Evolutionary conservation across 2,888 invertebrate genomes (phyloP).

Genomic region (Schizotus pectinicornis): DNA sequence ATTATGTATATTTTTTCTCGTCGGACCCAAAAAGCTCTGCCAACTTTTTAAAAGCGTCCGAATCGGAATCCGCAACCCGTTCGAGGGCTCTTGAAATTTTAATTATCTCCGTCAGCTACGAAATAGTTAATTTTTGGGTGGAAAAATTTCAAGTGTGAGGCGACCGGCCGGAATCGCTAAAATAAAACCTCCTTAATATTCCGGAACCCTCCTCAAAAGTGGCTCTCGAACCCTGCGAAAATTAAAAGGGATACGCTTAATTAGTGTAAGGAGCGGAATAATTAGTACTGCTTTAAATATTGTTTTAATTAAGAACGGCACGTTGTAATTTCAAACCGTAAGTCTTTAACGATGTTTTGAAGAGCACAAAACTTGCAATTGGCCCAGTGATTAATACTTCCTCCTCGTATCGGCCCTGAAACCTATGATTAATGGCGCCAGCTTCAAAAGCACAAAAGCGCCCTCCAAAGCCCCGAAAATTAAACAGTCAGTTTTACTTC

Average conservation of each 20-base stretch:
- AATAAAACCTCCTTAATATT: constrained; percentile 1
- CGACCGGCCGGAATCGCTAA: neutral
- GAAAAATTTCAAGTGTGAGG: too few relatives aligned
- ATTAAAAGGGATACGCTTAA: constrained; percentile 5
- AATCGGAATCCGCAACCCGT: too few relatives aligned
- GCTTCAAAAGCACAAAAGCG: too few relatives aligned
- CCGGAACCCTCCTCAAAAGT: neutral
- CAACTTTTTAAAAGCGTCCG: too few relatives aligned
- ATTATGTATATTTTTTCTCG: too few relatives aligned
- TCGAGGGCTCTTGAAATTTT: too few relatives aligned
- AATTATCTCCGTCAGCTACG: too few relatives aligned
- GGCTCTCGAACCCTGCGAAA: neutral
- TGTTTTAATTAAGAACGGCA: constrained; percentile 7
- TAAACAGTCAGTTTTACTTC: too few relatives aligned
- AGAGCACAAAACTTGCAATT: neutral
- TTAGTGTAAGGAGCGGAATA: constrained; percentile 4
- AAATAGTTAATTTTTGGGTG: too few relatives aligned
- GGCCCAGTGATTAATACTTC: constrained; percentile 6
- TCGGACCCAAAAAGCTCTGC: too few relatives aligned
- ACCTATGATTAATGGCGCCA: constrained; percentile 7
- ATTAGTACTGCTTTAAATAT: constrained; percentile 4
- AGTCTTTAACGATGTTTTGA: neutral
- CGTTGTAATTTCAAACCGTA: neutral
- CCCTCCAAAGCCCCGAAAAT: too few relatives aligned
- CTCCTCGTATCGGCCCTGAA: constrained; percentile 1